A percentile compares a stretch with the other conserved stretches of the same genome.
phyloP scores from a whole-genome alignment of 1,140 invertebrate genomes.

The Drosophila takahashii region DNA sequence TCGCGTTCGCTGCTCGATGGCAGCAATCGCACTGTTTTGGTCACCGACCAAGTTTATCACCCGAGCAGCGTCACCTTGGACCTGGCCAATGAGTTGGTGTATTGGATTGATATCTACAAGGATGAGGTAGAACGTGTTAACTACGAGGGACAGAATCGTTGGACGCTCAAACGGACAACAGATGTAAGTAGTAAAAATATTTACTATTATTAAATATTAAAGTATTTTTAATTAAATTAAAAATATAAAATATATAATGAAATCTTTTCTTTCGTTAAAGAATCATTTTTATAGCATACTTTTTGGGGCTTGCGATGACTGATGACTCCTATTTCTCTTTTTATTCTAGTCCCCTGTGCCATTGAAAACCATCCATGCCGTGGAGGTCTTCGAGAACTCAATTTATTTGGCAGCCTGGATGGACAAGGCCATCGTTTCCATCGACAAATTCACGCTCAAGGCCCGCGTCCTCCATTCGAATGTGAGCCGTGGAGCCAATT shows the following conservation, averaged over 20 bases:
- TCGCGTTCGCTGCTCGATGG: conserved; percentile 88
- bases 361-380: conserved; percentile 86
- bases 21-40: conserved; percentile 85
- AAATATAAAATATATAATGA: no score
- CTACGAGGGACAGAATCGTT: conserved; percentile 89
- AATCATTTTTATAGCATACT: neutral
- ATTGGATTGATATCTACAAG: conserved; percentile 92
- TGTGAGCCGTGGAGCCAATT: conserved; percentile 86
- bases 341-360: conserved; percentile 87
- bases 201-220: neutral
- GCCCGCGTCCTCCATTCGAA: conserved; percentile 62
- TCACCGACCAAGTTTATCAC: conserved; percentile 89
- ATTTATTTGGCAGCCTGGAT: conserved; percentile 89
- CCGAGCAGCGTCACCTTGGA: conserved; percentile 90
- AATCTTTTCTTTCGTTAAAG: no score
- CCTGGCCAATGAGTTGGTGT: conserved; percentile 89
- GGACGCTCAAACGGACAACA: conserved; percentile 87
- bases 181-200: conserved; percentile 72
- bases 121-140: conserved; percentile 90
- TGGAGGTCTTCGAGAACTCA: conserved; percentile 89
- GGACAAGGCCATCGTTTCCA: conserved; percentile 87
- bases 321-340: conserved; percentile 32
- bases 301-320: conserved; percentile 7
- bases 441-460: conserved; percentile 86
- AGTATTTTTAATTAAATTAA: no score